Conservation (phyloP, 2,888 invertebrate species). For the Tachina fera region DNA sequence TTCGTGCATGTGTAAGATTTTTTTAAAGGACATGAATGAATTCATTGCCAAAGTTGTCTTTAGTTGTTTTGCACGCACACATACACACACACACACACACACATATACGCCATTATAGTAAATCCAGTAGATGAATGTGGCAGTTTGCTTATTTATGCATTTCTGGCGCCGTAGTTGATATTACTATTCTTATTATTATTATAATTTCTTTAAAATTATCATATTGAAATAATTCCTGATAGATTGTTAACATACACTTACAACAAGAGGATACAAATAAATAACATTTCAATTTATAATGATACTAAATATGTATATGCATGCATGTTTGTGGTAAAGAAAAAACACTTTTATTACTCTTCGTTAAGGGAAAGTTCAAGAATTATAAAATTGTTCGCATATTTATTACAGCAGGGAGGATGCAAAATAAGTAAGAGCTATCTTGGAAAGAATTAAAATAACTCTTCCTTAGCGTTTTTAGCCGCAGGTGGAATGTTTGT, state of each 20-base stretch:
- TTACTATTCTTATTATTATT: background rate
- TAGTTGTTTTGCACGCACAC: background rate
- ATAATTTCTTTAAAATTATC: conserved; percentile 32
- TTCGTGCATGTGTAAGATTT: background rate
- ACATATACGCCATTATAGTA: background rate
- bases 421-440: no score
- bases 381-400: background rate
- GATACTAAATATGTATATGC: background rate
- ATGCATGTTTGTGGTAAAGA: background rate
- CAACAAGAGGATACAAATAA: conserved; percentile 28
- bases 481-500: no score
- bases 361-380: background rate
- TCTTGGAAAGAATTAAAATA: no score
- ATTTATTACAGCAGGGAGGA: no score
- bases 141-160: conserved; percentile 19
- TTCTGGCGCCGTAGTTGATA: conserved; percentile 35
- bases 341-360: background rate
- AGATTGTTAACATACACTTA: conserved; percentile 2
- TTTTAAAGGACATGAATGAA: conserved; percentile 19
- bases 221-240: conserved; percentile 24
- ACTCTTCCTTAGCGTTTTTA: no score
- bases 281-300: conserved; percentile 8
- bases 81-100: background rate
- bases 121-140: background rate
- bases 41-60: conserved; percentile 38